Base-by-base conservation (phyloP, 2,888 invertebrate genomes). In the Keiferia lycopersicella region DNA sequence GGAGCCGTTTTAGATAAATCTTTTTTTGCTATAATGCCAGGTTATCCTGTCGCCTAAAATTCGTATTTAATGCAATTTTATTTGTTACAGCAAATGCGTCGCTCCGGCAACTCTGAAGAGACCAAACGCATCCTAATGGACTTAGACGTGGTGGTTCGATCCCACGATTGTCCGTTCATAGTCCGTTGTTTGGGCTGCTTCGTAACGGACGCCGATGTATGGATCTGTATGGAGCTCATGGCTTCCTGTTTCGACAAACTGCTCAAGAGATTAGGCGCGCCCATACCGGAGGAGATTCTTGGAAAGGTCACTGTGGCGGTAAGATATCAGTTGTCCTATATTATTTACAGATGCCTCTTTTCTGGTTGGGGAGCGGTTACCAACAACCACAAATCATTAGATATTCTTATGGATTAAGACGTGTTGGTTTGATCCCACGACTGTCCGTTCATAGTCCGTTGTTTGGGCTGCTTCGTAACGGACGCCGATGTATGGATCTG, bases 201-300 rank as follows among this genome's bases (percentile, higher is more conserved):
- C 89, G 98, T 99, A 64, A 98, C 98, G 0, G 97, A 98, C 82
- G 96, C 97, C 0, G 98, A 99, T 86, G 99, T 99, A 0, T 99
- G 99, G 98, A 99, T 99, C 81, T 99, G 99, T 85, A 99, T 99
- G 99, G 99, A 99, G 91, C 93, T 99, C 72, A 99, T 99, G 99
- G 96, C 98, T 14, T 98, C 98, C 20, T 99, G 99, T 90, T 96
- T 99, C 82, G 99, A 99, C 86, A 99, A 99, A 91, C 91, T 99
- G 78, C 93, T 99, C 67, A 98, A 98, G 86, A 91, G 95, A 73
- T 93, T 96, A 48, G 95, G 95, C 68, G 94, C 94, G 71, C 96
- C 98, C n/a, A 96, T 99, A 79, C 99, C 99, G 3, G 99, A 99
- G 91, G 94, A 94, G 75, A 98, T 99, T 80, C 93, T 99, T 71